Percentiles rank a stretch among this genome's conserved stretches.
phyloP scores from a whole-genome alignment of 2,888 invertebrate species.

The Sabellastarte sp. region DNA sequence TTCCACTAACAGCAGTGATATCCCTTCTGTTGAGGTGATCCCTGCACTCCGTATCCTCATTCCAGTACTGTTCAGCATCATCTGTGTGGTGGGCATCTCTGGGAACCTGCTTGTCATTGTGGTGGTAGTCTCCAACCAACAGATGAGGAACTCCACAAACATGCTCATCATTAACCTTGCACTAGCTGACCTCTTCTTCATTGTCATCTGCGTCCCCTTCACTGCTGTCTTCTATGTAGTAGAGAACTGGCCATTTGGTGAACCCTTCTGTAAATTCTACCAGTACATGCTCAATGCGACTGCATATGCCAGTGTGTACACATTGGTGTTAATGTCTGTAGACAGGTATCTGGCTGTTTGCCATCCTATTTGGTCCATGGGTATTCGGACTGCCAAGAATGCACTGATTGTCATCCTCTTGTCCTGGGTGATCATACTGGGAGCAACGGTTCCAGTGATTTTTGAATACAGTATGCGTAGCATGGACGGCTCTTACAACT shows the following conservation, averaged over 20 bases:
- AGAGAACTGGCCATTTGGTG: constrained; percentile 87
- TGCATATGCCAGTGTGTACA: constrained; percentile 90
- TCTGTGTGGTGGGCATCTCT: constrained; percentile 81
- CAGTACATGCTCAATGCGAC: constrained; percentile 90
- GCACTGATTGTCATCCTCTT: constrained; percentile 76
- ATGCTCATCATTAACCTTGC: constrained; percentile 87
- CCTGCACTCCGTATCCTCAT: constrained; percentile 45
- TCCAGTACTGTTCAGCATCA: constrained; percentile 76
- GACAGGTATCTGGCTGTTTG: constrained; percentile 90
- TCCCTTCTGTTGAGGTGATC: too few relatives aligned
- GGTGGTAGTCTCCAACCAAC: constrained; percentile 83
- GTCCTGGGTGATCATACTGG: constrained; percentile 75
- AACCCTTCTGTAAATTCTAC: constrained; percentile 83
- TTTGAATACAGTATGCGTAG: constrained; percentile 56
- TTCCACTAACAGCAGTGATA: too few relatives aligned
- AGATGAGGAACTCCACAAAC: constrained; percentile 92
- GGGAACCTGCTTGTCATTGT: constrained; percentile 87
- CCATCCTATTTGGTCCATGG: constrained; percentile 85
- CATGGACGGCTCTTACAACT: constrained; percentile 41
- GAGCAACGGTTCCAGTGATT: constrained; percentile 51
- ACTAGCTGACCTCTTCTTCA: constrained; percentile 85
- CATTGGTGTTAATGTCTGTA: constrained; percentile 87
- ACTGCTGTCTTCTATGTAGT: constrained; percentile 87
- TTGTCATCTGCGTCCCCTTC: constrained; percentile 90
- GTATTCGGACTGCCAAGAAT: constrained; percentile 69